Evolutionary conservation across 2,797 vertebrate species (phyloP).

Genomic region (Chanos chanos): DNA sequence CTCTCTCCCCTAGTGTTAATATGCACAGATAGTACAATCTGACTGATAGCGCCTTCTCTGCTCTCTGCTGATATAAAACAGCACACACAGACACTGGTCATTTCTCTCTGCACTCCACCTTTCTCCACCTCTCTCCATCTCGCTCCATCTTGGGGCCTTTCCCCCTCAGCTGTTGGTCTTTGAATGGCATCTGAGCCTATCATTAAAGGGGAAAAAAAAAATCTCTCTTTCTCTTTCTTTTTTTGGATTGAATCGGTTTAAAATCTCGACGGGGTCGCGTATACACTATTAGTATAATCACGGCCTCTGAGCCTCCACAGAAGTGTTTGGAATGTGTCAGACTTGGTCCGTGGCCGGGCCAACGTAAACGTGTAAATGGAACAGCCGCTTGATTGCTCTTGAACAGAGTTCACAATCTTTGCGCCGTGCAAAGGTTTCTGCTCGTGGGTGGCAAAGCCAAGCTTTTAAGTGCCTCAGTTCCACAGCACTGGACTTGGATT

Average conservation of each 20-base stretch:
- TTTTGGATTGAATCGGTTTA: slow-evolving; percentile 27
- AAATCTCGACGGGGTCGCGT: slow-evolving; percentile 14
- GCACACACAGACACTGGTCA: too few species aligned
- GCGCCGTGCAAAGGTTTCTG: slow-evolving; percentile 13
- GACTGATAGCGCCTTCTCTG: too few species aligned
- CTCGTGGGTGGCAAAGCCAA: slow-evolving; percentile 31
- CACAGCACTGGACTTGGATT: slow-evolving; percentile 35
- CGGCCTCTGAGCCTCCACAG: slow-evolving; percentile 18
- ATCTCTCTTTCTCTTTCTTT: too few species aligned
- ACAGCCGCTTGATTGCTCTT: slow-evolving; percentile 28
- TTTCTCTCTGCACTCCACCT: too few species aligned
- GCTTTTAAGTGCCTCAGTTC: slow-evolving; percentile 11
- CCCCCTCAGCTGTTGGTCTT: slow-evolving; percentile 57
- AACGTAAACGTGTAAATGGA: slow-evolving; percentile 29
- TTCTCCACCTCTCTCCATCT: slow-evolving; percentile 11
- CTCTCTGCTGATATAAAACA: too few species aligned
- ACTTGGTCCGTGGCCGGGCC: slow-evolving; percentile 22
- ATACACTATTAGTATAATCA: slow-evolving; percentile 30
- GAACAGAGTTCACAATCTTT: slow-evolving; percentile 28
- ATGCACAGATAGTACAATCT: too few species aligned
- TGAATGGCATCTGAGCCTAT: slow-evolving; percentile 71
- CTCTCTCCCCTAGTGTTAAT: slow-evolving; percentile 12
- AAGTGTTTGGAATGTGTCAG: slow-evolving; percentile 13
- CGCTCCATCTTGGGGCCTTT: slow-evolving; percentile 8
- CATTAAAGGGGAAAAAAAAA: slow-evolving; percentile 52